Conservation (phyloP, 1,140 invertebrate genomes). For the Drosophila asahinai region DNA sequence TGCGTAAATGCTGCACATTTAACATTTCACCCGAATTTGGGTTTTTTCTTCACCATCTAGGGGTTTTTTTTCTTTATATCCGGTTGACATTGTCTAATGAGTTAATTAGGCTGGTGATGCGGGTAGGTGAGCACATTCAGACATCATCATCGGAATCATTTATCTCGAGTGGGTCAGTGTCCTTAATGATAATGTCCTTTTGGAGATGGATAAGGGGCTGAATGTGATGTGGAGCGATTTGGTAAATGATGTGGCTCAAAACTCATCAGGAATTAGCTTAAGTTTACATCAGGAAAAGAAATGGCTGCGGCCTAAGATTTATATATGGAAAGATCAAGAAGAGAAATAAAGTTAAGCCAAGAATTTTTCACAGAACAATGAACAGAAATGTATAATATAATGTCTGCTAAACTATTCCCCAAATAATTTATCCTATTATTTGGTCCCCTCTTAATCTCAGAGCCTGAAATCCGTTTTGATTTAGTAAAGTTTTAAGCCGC, state of each 20-base stretch:
- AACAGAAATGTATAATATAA: not conserved
- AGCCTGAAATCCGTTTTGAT: slow-evolving; percentile 3
- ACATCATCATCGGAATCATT: slow-evolving; percentile 43
- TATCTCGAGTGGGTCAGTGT: slow-evolving; percentile 54
- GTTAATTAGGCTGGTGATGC: slow-evolving; percentile 74
- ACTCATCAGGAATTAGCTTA: slow-evolving; percentile 3
- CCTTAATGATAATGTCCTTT: slow-evolving; percentile 42
- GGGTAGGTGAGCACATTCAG: slow-evolving; percentile 54
- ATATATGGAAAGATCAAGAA: not conserved
- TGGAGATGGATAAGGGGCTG: slow-evolving; percentile 27
- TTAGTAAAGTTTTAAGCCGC: slow-evolving; percentile 51
- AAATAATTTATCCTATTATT: not conserved
- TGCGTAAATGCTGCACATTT: slow-evolving; percentile 79
- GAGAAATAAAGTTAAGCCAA: not conserved
- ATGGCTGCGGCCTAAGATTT: not conserved
- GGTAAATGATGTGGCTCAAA: slow-evolving; percentile 33
- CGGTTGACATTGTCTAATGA: slow-evolving; percentile 80
- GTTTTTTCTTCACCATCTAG: slow-evolving; percentile 1
- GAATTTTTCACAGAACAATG: too few species aligned
- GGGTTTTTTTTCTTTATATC: slow-evolving; percentile 17
- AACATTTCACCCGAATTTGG: slow-evolving; percentile 48
- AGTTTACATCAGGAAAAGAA: not conserved
- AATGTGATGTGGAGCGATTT: slow-evolving; percentile 21
- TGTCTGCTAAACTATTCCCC: not conserved
- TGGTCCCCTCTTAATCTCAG: not conserved